A percentile compares a stretch with the other conserved stretches of the same genome.
These are phyloP conservation scores for Apotomis betuletana DNA, from an alignment of 2,888 invertebrate species.

Conservation along the genomic window DNA sequence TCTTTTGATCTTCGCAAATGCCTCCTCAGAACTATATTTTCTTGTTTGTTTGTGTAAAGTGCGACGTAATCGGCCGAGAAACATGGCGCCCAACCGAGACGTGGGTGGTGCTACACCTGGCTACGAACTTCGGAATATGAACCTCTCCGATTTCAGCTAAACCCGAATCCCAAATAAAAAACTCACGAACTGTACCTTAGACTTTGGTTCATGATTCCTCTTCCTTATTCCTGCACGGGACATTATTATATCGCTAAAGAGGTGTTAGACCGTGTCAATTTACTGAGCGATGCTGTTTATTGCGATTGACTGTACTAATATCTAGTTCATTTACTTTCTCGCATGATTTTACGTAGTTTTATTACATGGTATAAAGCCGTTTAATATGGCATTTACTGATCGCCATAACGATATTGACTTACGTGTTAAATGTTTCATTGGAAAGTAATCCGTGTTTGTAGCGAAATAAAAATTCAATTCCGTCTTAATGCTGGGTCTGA, in stretches of 20 bases:
- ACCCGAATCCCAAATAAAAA: too few species aligned
- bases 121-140: too few species aligned
- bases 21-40: too few species aligned
- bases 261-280: background rate
- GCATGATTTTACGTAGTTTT: background rate
- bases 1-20: too few species aligned
- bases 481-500: background rate
- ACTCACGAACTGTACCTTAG: too few species aligned
- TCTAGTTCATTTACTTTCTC: slow-evolving; percentile 1
- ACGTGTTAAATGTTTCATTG: background rate
- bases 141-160: too few species aligned
- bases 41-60: too few species aligned
- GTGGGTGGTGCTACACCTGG: too few species aligned
- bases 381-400: background rate
- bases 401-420: background rate
- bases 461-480: background rate
- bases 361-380: background rate
- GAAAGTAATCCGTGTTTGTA: background rate
- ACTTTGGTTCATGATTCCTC: too few species aligned
- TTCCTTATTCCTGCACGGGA: background rate
- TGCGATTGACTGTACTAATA: background rate
- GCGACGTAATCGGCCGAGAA: too few species aligned
- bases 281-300: background rate
- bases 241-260: background rate
- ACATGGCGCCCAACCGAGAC: too few species aligned